Evolutionary conservation across 1,140 invertebrate genomes (phyloP), one percentile per base, ranked within the genome.

Genomic region (Bombus superbus): DNA sequence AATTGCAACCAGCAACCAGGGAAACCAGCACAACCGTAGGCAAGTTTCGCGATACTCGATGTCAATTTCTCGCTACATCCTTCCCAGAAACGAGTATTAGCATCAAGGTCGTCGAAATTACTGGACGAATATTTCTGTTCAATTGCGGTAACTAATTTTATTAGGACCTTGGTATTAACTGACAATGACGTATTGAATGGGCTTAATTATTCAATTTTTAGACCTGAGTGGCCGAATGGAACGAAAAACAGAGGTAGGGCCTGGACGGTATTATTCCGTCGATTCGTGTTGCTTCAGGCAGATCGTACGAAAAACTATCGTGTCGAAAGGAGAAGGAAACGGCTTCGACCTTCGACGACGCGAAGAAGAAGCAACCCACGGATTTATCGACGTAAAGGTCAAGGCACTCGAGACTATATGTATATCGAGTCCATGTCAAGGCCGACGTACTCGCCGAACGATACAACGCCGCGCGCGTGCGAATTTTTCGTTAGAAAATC

Each of bases 391-490:
- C 40, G 74, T 82, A 90, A 90, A 90, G 89, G 88, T 88, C 88
- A 90, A 89, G 86, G 88, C 72, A 85, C 81, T 72, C 89, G 69
- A 74, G 47, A 47, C 62, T 78, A 66, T 89, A 66, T 87, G 87
- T 87, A 66, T 87, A 89, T 87, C 69, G 85, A 83, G 74, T 40
- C 62, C 77, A 13, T 89, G 88, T 87, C 89, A 89, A 89, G 88
- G 88, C 38, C 78, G 85, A 11, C 68, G 62, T 57, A 57, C 47
- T 8, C 53, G 18, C 47, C 5, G 47, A 53, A 53, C 47, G 47
- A 84, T 9, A 10, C 15, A 18, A 9, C 76, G 18, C 13, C 0
- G 13, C 6, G 18, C 18, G 5, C 47, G 42, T 42, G 40, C 35
- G 22, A 64, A 75, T 73, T 74, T 74, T 74, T 78, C 66, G 47